Percentiles rank a stretch among this genome's conserved stretches.
phyloP scores from a whole-genome alignment of 2,113 vertebrate genomes.

The Rhea americana region DNA sequence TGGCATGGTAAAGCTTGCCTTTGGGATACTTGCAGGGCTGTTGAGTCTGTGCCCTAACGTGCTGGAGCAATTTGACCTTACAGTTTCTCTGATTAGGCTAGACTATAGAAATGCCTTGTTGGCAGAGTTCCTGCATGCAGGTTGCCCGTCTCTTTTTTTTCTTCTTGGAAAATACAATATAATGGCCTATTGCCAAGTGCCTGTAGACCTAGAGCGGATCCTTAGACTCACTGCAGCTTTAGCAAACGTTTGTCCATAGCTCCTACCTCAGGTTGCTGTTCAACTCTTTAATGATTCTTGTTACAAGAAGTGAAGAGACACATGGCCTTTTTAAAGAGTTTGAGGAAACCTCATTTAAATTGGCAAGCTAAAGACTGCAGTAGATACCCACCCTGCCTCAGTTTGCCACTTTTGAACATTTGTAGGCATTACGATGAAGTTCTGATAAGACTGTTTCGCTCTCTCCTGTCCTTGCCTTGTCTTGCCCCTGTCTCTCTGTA shows the following conservation, averaged over 20 bases:
- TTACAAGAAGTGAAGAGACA: not conserved
- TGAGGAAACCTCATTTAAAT: not conserved
- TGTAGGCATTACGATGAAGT: not conserved
- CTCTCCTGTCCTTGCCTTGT: fast-evolving
- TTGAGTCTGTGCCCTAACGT: not conserved
- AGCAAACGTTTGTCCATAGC: fast-evolving
- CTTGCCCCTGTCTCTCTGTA: not conserved
- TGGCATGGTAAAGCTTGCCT: not conserved
- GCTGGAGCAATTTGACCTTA: not conserved
- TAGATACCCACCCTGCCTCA: not conserved
- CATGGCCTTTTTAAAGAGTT: not conserved
- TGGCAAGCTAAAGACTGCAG: not conserved
- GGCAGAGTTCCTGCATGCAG: not conserved
- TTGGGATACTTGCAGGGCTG: not conserved
- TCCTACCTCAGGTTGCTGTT: not conserved
- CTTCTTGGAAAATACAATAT: fast-evolving
- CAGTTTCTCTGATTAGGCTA: not conserved
- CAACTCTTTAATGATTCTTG: not conserved
- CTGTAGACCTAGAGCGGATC: not conserved
- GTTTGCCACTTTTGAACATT: not conserved
- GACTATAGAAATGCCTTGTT: no score
- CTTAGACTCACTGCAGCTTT: not conserved
- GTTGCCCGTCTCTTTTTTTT: not conserved
- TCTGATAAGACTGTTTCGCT: not conserved
- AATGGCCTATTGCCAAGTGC: not conserved